Evolutionary conservation across 1,140 invertebrate species (phyloP), one percentile per base, ranked within the genome.

Genomic region (Xylocopa sonorina): DNA sequence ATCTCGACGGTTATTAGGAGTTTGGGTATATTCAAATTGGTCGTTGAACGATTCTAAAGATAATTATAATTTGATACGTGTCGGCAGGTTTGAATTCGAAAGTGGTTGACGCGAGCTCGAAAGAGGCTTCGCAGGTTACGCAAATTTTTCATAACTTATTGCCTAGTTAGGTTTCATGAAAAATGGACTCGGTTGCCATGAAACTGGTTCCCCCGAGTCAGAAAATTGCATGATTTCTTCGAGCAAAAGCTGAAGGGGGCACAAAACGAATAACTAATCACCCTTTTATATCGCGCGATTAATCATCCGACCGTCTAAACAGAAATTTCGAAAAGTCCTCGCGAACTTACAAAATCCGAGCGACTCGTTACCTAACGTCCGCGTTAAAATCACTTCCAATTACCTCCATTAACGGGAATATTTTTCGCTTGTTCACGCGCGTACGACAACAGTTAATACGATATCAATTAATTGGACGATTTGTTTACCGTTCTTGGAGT

Each of bases 391-490:
- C n/a, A 16, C 41, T 18, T n/a, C 43, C 43, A 18, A 50, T 68
- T 51, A 68, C 46, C 29, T 10, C 29, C 2, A 51, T 68, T 51
- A 67, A 21, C 64, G 21, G n/a, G 7, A 34, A 38, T 21, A 57
- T 24, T 34, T 67, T 18, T 24, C 3, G 5, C 18, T n/a, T 38
- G 12, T 38, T n/a, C 10, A 12, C 9, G 10, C 7, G 10, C 18
- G 32, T 67, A 18, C 4, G 14, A 50, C n/a, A 34, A 34, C 32
- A n/a, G 18, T 7, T 38, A 14, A 12, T 6, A 2, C 51, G 51
- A 71, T 57, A 71, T 71, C 51, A 50, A 71, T 71, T 57, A 57
- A 43, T 55, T 29, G 18, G 27, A 57, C 16, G 6, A 53, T 69
- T 55, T 24, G 41, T 55, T 29, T 18, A 57, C 51, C 27, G 12